A percentile compares a stretch with the other conserved stretches of the same genome.
phyloP scores from a whole-genome alignment of 2,797 vertebrate genomes.

The Leuciscus waleckii region DNA sequence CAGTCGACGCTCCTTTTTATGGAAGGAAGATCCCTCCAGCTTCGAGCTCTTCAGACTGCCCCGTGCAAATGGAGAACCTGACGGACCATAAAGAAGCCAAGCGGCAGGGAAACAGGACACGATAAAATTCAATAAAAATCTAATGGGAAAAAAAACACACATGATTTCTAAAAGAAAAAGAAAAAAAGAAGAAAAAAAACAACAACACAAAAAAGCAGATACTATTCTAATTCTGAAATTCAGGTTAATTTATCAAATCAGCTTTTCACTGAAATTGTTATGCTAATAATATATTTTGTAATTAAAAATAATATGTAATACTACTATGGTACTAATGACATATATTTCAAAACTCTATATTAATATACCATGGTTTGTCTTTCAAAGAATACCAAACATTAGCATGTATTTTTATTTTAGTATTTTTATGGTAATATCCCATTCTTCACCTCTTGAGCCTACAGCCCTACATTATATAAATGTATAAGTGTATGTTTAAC shows the following conservation, averaged over 20 bases:
- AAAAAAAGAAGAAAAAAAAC: background rate
- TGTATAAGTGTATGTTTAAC: background rate
- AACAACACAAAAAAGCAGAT: too few relatives aligned
- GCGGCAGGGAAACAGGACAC: background rate
- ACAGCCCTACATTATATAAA: background rate
- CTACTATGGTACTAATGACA: background rate
- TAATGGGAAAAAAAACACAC: background rate
- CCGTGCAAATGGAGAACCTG: conserved; percentile 93
- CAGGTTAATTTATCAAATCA: background rate
- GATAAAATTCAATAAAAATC: background rate
- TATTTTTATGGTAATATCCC: background rate
- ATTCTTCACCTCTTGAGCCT: background rate
- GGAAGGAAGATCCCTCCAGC: conserved; percentile 89
- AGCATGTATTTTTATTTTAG: background rate
- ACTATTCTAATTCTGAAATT: background rate
- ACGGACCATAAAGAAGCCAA: conserved; percentile 8
- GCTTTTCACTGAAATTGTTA: background rate
- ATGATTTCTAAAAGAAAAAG: background rate
- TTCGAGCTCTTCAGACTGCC: conserved; percentile 96
- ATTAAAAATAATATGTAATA: background rate
- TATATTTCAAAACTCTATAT: background rate
- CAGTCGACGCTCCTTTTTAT: conserved; percentile 88
- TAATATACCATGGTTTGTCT: background rate
- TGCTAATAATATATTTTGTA: background rate
- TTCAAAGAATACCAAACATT: conserved; percentile 6